Evolutionary conservation across 2,797 vertebrate species (phyloP).

Genomic region (Caiman crocodilus): DNA sequence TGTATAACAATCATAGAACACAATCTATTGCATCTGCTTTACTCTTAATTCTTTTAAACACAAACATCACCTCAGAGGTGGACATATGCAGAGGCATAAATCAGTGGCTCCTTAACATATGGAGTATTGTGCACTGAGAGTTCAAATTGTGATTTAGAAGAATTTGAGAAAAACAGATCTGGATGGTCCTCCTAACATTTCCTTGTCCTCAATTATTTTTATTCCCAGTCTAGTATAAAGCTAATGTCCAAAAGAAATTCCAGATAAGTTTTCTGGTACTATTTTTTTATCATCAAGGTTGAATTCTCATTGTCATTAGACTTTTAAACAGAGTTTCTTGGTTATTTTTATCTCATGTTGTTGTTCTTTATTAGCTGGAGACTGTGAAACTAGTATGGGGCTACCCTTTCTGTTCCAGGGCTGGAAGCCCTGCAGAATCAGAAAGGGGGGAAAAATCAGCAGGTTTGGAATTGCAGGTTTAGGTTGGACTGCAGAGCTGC

Average conservation of each 20-base stretch:
- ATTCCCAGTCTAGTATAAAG: background rate
- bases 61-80: slow-evolving; percentile 17
- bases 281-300: background rate
- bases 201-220: background rate
- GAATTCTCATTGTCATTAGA: background rate
- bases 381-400: background rate
- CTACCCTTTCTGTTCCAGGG: background rate
- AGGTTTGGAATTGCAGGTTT: background rate
- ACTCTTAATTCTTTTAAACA: slow-evolving; percentile 45
- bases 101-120: background rate
- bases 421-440: rapidly evolving
- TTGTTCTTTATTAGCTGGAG: background rate
- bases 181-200: background rate
- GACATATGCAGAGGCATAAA: slow-evolving; percentile 20
- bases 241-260: background rate
- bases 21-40: slow-evolving; percentile 6
- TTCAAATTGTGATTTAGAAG: background rate
- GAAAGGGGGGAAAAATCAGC: rapidly evolving
- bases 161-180: background rate
- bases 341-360: background rate
- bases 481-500: background rate
- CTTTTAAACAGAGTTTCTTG: background rate
- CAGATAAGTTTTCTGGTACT: background rate
- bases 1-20: background rate
- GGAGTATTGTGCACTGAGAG: background rate